Evolutionary conservation across 2,888 invertebrate species (phyloP).

Genomic region (Balanococcus diminutus): DNA sequence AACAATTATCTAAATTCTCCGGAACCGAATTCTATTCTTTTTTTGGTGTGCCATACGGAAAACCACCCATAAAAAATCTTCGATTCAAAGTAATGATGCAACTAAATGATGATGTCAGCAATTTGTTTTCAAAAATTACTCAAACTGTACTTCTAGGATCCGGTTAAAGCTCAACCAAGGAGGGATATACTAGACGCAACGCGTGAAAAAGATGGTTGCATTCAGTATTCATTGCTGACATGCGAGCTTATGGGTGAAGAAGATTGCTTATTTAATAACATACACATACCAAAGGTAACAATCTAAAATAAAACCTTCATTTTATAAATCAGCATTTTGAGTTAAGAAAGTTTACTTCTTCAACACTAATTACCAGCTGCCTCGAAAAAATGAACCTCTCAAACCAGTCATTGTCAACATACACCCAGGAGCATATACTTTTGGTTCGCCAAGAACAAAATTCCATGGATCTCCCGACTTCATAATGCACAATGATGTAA

Average conservation of each 20-base stretch:
- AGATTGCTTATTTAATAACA: not conserved
- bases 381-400: not conserved
- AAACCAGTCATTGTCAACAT: not conserved
- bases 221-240: not conserved
- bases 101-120: no score
- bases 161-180: no score
- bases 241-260: not conserved
- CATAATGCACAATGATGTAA: not conserved
- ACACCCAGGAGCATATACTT: not conserved
- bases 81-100: not conserved
- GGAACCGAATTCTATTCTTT: not conserved
- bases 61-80: not conserved
- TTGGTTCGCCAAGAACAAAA: not conserved
- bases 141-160: no score
- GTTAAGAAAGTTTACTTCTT: no score
- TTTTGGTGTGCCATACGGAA: not conserved
- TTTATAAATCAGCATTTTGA: no score
- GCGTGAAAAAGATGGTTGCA: no score
- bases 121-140: no score
- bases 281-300: no score
- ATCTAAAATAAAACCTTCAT: no score
- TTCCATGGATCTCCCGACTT: not conserved
- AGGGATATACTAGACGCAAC: no score
- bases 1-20: not conserved
- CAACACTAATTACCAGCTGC: no score